A percentile compares a stretch with the other conserved stretches of the same genome.
Conservation (phyloP, 2,888 invertebrate species). For the Sinelater perroti region DNA sequence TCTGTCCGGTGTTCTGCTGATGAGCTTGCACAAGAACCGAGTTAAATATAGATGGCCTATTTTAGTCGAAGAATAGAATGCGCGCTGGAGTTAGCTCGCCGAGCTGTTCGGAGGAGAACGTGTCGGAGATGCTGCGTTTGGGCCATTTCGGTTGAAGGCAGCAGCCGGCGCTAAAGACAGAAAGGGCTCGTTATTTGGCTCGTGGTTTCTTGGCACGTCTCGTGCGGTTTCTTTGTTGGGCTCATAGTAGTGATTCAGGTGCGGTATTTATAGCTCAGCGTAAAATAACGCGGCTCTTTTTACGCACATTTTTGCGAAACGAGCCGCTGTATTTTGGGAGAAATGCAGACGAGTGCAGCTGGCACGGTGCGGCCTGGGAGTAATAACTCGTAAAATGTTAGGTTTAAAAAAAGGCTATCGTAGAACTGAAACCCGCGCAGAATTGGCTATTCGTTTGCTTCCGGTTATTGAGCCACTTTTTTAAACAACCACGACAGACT, state of each 20-base stretch:
- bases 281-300: not conserved
- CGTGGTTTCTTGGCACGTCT: conserved; percentile 2
- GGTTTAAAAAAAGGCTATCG: no score
- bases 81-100: no score
- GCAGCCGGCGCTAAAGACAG: not conserved
- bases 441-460: no score
- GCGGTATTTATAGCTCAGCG: conserved; percentile 1
- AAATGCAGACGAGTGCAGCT: not conserved
- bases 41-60: conserved; percentile 1
- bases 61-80: conserved; percentile 1
- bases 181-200: not conserved
- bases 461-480: no score
- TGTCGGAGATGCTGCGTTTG: no score
- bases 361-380: not conserved
- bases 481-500: no score
- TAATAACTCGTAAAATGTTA: conserved; percentile 1
- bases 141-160: no score
- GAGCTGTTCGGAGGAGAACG: no score
- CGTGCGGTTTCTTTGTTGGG: not conserved
- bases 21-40: not conserved
- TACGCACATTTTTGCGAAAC: not conserved
- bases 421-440: no score
- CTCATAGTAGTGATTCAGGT: conserved; percentile 10
- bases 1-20: not conserved
- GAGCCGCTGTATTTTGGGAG: not conserved